Percentiles rank a stretch among this genome's conserved stretches.
These are phyloP conservation scores for Microtus richardsoni DNA, from an alignment of 2,113 vertebrate genomes.

Conservation along the genomic window DNA sequence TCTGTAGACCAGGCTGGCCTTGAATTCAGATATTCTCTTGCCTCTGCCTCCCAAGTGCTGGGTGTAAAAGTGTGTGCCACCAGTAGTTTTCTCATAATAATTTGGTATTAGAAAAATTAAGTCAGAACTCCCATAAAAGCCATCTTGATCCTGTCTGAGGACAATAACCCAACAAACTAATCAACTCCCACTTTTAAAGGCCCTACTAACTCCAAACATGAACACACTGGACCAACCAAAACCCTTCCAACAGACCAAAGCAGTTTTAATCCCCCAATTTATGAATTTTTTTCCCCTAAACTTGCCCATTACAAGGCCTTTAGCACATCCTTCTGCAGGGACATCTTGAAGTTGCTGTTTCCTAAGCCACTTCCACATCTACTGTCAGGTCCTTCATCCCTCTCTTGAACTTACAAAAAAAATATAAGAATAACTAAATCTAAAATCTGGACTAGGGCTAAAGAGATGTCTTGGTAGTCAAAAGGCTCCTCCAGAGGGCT, in stretches of 20 bases:
- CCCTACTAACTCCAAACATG: neutral
- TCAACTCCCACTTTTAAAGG: neutral
- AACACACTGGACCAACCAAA: neutral
- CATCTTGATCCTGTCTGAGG: no score
- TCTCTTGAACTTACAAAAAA: constrained; percentile 45
- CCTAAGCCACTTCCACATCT: neutral
- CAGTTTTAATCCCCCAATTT: no score
- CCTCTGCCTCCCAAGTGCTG: neutral
- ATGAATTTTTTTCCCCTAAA: no score
- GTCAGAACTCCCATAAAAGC: neutral
- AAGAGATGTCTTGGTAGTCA: neutral
- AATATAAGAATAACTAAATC: neutral
- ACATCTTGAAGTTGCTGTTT: constrained; percentile 30
- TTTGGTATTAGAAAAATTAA: neutral
- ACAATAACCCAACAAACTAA: no score
- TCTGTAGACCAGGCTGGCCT: neutral
- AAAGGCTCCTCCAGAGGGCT: neutral
- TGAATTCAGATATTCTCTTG: neutral
- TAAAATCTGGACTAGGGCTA: constrained; percentile 13
- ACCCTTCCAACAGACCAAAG: neutral
- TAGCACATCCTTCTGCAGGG: neutral
- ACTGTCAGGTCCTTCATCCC: neutral
- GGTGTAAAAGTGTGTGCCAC: neutral
- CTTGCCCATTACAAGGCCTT: neutral
- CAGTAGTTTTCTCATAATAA: neutral